A percentile compares a stretch with the other conserved stretches of the same genome.
Conservation (phyloP, 2,113 vertebrate genomes). For the Tragelaphus strepsiceros region DNA sequence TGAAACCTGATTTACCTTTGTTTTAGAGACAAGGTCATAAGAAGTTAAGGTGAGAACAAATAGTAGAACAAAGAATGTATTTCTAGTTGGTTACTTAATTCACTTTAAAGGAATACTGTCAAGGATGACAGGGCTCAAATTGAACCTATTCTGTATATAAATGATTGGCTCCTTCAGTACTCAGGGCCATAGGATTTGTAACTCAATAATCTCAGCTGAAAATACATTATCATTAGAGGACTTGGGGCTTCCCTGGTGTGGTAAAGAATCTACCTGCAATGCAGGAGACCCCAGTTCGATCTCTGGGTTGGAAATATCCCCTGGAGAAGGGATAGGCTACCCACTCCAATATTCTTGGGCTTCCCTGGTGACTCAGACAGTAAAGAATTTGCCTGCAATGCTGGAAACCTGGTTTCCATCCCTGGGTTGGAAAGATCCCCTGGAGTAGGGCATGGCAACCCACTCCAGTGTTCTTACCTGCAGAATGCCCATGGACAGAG, state of each 20-base stretch:
- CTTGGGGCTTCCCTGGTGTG: not conserved
- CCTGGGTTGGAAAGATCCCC: not conserved
- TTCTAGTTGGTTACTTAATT: not conserved
- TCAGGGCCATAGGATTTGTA: not conserved
- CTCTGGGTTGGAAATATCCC: not conserved
- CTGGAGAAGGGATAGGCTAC: not conserved
- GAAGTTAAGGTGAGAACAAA: not conserved
- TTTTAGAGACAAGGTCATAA: not conserved
- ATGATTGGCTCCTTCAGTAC: not conserved
- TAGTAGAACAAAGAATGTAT: not conserved
- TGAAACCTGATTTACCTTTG: not conserved
- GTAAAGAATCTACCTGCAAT: not conserved
- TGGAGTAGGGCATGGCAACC: not conserved
- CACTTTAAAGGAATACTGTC: not conserved
- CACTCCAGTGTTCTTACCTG: not conserved
- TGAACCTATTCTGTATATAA: not conserved
- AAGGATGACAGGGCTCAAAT: not conserved
- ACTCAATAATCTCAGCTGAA: not conserved
- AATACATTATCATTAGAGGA: not conserved
- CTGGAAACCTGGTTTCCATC: not conserved
- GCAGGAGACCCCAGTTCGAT: not conserved
- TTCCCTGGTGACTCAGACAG: not conserved
- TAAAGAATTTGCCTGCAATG: not conserved
- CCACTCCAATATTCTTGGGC: not conserved
- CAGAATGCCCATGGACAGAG: not conserved